Percentiles rank a stretch among this genome's conserved stretches.
Conservation (phyloP, 2,113 vertebrate genomes). For the Malaclemys terrapin region DNA sequence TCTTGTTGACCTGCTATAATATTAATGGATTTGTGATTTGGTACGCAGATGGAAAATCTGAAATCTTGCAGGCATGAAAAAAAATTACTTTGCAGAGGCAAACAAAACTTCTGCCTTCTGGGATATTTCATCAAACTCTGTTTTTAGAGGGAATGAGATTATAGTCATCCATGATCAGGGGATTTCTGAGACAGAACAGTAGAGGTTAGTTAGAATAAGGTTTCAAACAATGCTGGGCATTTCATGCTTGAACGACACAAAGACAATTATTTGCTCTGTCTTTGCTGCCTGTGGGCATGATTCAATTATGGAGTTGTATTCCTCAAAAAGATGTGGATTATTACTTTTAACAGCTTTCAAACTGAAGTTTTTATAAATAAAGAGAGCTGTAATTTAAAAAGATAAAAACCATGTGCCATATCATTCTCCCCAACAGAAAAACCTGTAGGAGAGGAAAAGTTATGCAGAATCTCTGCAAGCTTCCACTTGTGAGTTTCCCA, state of each 20-base stretch:
- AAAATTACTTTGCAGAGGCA: slow-evolving; percentile 40
- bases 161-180: slow-evolving; percentile 60
- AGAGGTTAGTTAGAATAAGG: slow-evolving; percentile 64
- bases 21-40: slow-evolving; percentile 20
- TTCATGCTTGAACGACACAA: slow-evolving; percentile 72
- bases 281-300: slow-evolving; percentile 70
- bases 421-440: slow-evolving; percentile 21
- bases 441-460: neutral
- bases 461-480: neutral
- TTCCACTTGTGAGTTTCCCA: slow-evolving; percentile 17
- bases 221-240: slow-evolving; percentile 67
- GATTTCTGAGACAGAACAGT: slow-evolving; percentile 66
- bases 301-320: slow-evolving; percentile 74
- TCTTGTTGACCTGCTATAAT: neutral
- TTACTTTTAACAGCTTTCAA: slow-evolving; percentile 75
- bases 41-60: slow-evolving; percentile 5
- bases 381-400: slow-evolving; percentile 58
- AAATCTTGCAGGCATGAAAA: slow-evolving; percentile 22
- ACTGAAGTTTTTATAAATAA: slow-evolving; percentile 65
- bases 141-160: slow-evolving; percentile 62
- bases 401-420: neutral
- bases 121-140: slow-evolving; percentile 57
- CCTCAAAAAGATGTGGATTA: slow-evolving; percentile 64
- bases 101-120: slow-evolving; percentile 52
- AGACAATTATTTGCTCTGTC: slow-evolving; percentile 73